Percentiles rank a stretch among this genome's conserved stretches.
Evolutionary conservation across 1,140 invertebrate species (phyloP).

Genomic region (Apolygus lucorum): DNA sequence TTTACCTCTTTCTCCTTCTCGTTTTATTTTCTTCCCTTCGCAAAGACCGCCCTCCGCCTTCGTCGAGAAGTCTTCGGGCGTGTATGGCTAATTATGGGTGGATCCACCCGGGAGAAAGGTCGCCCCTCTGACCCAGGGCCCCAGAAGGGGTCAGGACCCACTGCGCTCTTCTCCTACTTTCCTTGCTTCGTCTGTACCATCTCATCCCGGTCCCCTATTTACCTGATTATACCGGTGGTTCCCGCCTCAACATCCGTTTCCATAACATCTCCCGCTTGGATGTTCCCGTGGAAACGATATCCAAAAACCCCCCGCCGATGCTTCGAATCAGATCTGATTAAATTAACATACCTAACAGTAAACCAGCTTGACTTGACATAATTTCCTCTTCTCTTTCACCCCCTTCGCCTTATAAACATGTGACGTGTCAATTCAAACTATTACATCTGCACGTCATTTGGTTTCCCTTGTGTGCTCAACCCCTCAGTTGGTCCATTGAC

Average conservation of each 20-base stretch:
- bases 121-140: background rate
- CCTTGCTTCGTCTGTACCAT: background rate
- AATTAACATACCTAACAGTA: too few relatives aligned
- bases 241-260: background rate
- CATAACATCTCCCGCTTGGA: too few relatives aligned
- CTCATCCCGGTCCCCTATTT: background rate
- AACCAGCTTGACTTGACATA: too few relatives aligned
- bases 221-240: constrained; percentile 2
- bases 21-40: background rate
- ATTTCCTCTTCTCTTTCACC: too few relatives aligned
- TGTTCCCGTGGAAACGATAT: too few relatives aligned
- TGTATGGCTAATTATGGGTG: constrained; percentile 5
- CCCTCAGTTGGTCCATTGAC: too few relatives aligned
- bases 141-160: constrained; percentile 1
- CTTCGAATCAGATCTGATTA: too few relatives aligned
- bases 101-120: constrained; percentile 4
- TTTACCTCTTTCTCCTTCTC: background rate
- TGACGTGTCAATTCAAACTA: too few relatives aligned
- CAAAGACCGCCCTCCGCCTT: background rate
- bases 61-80: background rate
- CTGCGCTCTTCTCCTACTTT: constrained; percentile 12
- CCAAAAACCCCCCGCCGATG: too few relatives aligned
- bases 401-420: too few relatives aligned
- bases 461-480: too few relatives aligned
- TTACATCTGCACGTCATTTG: too few relatives aligned